phyloP scores from a whole-genome alignment of 2,113 vertebrate species.

The Gopherus evgoodei region DNA sequence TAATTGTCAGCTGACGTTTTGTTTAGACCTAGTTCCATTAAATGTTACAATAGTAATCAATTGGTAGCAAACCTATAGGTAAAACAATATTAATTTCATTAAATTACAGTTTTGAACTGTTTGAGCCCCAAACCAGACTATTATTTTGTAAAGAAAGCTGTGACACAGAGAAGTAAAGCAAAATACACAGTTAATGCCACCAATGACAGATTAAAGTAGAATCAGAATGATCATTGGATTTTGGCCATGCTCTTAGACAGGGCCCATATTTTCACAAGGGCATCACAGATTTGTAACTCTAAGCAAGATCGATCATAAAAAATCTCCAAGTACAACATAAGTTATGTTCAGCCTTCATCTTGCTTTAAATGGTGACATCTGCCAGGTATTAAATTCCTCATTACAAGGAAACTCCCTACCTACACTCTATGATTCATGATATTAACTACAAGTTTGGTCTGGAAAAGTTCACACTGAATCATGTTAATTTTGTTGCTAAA shows the following conservation, averaged over 20 bases:
- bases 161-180: neutral
- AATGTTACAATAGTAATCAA: slow-evolving; percentile 27
- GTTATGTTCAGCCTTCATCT: neutral
- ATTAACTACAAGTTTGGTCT: neutral
- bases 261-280: neutral
- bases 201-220: neutral
- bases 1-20: slow-evolving; percentile 55
- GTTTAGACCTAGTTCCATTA: slow-evolving; percentile 18
- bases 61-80: slow-evolving; percentile 37
- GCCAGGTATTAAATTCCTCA: neutral
- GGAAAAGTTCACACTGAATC: neutral
- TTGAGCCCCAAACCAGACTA: neutral
- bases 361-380: neutral
- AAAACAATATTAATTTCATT: slow-evolving; percentile 34
- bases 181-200: neutral
- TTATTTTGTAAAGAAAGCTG: neutral
- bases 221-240: neutral
- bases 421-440: neutral
- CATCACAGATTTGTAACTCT: neutral
- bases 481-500: neutral
- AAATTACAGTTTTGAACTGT: neutral
- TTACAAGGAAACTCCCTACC: neutral
- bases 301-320: neutral
- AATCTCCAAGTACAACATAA: neutral
- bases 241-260: neutral